Percentiles rank a stretch among this genome's conserved stretches.
Evolutionary conservation across 1,140 invertebrate species (phyloP).

Genomic region (Formica exsecta): DNA sequence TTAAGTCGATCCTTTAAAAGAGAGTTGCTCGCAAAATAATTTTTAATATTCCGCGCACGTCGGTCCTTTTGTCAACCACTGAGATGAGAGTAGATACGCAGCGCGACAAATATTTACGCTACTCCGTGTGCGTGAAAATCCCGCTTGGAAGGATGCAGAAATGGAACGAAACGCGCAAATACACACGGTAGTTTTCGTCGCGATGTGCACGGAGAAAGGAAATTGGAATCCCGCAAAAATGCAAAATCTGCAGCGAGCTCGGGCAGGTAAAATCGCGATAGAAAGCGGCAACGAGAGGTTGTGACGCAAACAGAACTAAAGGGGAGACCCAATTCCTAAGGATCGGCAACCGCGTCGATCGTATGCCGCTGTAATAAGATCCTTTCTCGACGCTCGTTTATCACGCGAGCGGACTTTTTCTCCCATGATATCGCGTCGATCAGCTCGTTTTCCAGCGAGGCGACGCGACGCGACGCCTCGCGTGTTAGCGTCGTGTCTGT

Average conservation of each 20-base stretch:
- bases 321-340: constrained; percentile 6
- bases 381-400: constrained; percentile 47
- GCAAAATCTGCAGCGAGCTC: constrained; percentile 26
- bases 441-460: constrained; percentile 20
- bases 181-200: neutral
- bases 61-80: neutral
- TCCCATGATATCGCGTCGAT: constrained; percentile 23
- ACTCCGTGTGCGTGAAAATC: neutral
- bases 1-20: constrained; percentile 37
- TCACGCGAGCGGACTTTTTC: constrained; percentile 40
- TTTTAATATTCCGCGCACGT: neutral
- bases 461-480: neutral
- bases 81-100: neutral
- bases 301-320: neutral
- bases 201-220: constrained; percentile 3
- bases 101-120: constrained; percentile 21
- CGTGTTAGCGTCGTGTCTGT: neutral
- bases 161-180: neutral
- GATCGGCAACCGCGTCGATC: neutral
- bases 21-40: neutral
- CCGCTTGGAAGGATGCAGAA: neutral
- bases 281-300: constrained; percentile 23
- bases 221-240: constrained; percentile 39
- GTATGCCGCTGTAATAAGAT: constrained; percentile 33
- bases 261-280: constrained; percentile 51